A percentile compares a stretch with the other conserved stretches of the same genome.
Conservation (phyloP, 2,113 vertebrate genomes). For the Urocitellus parryii region DNA sequence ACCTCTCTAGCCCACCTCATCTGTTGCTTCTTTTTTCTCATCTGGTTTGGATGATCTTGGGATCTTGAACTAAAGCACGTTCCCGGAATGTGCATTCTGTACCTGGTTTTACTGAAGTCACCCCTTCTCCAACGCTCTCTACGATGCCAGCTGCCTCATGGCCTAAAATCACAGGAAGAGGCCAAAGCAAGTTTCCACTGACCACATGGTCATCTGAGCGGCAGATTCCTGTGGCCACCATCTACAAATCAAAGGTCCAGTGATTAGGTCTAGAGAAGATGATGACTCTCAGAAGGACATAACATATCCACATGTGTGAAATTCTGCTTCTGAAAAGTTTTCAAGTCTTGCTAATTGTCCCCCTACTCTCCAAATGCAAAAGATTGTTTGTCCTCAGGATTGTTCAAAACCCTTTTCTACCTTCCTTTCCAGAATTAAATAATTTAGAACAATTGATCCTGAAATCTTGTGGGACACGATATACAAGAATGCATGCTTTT, state of each 20-base stretch:
- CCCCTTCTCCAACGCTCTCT: slow-evolving; percentile 92
- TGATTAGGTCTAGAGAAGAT: background rate
- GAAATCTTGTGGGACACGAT: background rate
- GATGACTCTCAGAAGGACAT: background rate
- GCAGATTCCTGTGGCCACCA: slow-evolving; percentile 92
- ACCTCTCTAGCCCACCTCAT: background rate
- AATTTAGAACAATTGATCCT: background rate
- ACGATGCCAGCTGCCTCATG: slow-evolving; percentile 93
- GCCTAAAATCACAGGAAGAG: slow-evolving; percentile 88
- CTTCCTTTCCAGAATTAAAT: background rate
- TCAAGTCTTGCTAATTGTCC: background rate
- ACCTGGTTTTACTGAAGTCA: slow-evolving; percentile 92
- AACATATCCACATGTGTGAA: background rate
- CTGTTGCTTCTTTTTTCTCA: background rate
- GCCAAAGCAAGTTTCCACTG: accelerated
- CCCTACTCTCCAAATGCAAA: background rate
- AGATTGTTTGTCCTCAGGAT: background rate
- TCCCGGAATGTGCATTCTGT: background rate
- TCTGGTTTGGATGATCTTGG: background rate
- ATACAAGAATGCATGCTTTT: background rate
- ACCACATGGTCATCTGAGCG: slow-evolving; percentile 85
- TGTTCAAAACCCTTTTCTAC: background rate
- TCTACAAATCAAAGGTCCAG: slow-evolving; percentile 81
- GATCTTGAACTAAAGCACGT: background rate
- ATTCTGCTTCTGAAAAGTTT: background rate